These are phyloP conservation scores for Noctua janthina DNA, from an alignment of 2,888 invertebrate species.

Conservation along the genomic window DNA sequence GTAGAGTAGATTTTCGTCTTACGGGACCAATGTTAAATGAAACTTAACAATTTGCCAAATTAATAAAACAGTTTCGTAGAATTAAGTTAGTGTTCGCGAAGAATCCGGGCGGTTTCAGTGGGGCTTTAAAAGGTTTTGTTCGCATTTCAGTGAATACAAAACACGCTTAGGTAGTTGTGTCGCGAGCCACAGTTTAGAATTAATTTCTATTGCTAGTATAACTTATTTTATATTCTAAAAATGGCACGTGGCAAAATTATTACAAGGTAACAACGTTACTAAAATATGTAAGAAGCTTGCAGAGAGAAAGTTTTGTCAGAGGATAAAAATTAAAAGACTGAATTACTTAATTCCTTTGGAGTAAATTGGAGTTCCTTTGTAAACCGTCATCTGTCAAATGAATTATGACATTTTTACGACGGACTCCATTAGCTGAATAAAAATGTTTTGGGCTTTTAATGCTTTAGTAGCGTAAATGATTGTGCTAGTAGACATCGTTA, in stretches of 20 bases:
- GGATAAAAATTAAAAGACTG: conserved; percentile 75
- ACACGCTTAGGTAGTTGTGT: conserved; percentile 54
- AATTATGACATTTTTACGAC: conserved; percentile 80
- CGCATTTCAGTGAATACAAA: conserved; percentile 52
- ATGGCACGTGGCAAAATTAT: conserved; percentile 27
- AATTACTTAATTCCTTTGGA: conserved; percentile 76
- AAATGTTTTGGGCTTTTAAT: conserved; percentile 74
- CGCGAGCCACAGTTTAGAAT: conserved; percentile 21
- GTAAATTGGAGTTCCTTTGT: conserved; percentile 77
- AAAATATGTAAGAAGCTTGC: conserved; percentile 66
- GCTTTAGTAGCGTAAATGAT: conserved; percentile 64
- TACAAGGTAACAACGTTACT: conserved; percentile 50
- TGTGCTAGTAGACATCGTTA: conserved; percentile 60
- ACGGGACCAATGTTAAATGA: conserved; percentile 75
- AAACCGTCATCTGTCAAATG: conserved; percentile 81
- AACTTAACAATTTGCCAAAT: conserved; percentile 84
- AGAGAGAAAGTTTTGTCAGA: conserved; percentile 67
- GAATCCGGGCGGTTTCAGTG: conserved; percentile 59
- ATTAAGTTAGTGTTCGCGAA: conserved; percentile 70
- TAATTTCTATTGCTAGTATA: conserved; percentile 21
- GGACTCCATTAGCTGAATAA: conserved; percentile 79
- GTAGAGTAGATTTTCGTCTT: conserved; percentile 74
- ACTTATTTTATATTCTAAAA: conserved; percentile 28
- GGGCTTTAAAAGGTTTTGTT: conserved; percentile 65
- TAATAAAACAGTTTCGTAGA: conserved; percentile 77